Base-by-base conservation (phyloP, 64 coral and sea anemone genomes). In the Porites australiensis region DNA sequence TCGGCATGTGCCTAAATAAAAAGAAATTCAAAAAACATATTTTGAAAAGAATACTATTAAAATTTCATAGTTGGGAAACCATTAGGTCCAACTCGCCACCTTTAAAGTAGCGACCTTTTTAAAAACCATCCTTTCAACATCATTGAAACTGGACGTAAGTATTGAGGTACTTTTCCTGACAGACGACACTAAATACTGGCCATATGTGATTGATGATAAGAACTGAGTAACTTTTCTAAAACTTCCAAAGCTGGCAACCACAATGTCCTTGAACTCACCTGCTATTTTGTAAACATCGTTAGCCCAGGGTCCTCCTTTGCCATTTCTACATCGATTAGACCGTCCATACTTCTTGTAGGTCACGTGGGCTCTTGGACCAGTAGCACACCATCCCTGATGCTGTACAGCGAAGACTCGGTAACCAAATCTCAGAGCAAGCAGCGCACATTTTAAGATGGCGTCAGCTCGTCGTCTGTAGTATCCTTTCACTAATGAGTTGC, bases 231-330 rank as follows among this genome's bases (percentile, higher is more conserved):
- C 54, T 57, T 4, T 57, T 9, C 54, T 9, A 57, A 57, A 3
- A 57, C 12, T 57, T 57, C 54, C 54, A 57, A 9, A 57, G 12
- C 54, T 55, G 2, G 53, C 53, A 55, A 55, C 5, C 53, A 37
- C 27, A 37, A 37, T 37, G 27, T 37, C 27, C 27, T 20, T 23
- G 18, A 80, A 80, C 77, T 27, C 5, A 80, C 77, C 77, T 43
- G 77, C 16, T 43, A 80, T 12, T 27, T 44, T 21, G 88, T 92
- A 92, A 6, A 92, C 90, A 16, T 92, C 82, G 45, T 92, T 92
- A 6, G 80, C 90, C 90, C 90, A 92, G 7, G 82, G 82, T 10
- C 90, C 90, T 77, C 90, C 90, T 75, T 87, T 85, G 55, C 82
- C 69, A 15, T 87, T 74, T 16, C 58, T 63, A 77, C 90, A 92